Conservation (phyloP, 2,888 invertebrate species). For the Candidula unifasciata region DNA sequence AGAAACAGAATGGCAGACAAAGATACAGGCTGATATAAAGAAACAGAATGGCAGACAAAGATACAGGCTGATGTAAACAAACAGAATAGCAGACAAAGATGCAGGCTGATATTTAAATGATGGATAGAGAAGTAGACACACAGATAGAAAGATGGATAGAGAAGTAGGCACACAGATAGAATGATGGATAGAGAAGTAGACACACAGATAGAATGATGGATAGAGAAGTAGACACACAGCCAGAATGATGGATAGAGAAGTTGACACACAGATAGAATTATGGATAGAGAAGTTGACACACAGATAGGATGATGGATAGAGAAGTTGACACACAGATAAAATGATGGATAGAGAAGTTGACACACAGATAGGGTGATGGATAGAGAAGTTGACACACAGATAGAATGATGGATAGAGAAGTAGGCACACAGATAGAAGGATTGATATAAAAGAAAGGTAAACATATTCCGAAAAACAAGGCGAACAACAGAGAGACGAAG, state of each 20-base stretch:
- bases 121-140: not conserved
- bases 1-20: not conserved
- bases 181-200: not conserved
- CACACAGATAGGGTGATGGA: not conserved
- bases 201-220: not conserved
- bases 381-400: constrained; percentile 6
- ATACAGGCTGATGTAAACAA: too few species aligned
- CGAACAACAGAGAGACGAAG: too few species aligned
- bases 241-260: not conserved
- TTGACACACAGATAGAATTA: not conserved
- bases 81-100: not conserved
- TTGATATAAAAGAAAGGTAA: too few species aligned
- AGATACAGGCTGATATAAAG: not conserved
- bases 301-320: not conserved
- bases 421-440: too few species aligned
- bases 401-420: not conserved
- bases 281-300: not conserved
- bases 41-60: not conserved
- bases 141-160: not conserved
- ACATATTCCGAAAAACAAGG: too few species aligned
- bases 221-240: not conserved
- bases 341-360: not conserved
- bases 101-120: too few species aligned
- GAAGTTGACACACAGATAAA: not conserved
- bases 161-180: not conserved